These are phyloP conservation scores for Myotis myotis DNA, from an alignment of 2,797 vertebrate genomes.

Conservation along the genomic window DNA sequence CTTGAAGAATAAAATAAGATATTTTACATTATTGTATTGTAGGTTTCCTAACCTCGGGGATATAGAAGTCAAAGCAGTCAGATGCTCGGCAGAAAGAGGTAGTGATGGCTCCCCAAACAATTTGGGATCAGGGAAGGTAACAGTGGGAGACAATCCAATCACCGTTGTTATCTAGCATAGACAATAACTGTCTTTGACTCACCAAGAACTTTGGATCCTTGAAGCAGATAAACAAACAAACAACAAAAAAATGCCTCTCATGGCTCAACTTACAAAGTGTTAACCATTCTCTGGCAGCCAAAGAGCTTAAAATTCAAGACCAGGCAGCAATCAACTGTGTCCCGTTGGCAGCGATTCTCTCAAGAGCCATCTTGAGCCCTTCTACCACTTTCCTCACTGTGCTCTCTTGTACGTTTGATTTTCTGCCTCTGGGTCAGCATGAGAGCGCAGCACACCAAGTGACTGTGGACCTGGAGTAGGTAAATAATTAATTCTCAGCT, in stretches of 20 bases:
- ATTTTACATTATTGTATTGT: background rate
- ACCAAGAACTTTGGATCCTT: background rate
- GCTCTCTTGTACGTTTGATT: background rate
- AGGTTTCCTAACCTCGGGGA: background rate
- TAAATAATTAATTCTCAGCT: constrained; percentile 70
- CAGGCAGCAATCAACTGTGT: background rate
- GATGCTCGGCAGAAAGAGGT: background rate
- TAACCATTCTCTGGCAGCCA: background rate
- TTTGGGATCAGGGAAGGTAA: background rate
- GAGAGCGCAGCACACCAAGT: background rate
- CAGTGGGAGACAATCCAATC: too few species aligned
- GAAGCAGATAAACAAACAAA: background rate
- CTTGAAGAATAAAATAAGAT: background rate
- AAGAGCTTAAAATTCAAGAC: constrained; percentile 18
- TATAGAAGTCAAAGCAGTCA: background rate
- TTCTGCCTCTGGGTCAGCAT: constrained; percentile 33
- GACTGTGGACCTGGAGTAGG: background rate
- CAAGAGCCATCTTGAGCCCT: background rate
- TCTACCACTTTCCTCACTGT: background rate
- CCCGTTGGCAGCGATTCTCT: background rate
- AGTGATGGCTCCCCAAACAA: background rate
- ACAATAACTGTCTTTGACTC: background rate
- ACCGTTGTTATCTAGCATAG: background rate
- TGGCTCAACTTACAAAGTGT: background rate
- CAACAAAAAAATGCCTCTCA: background rate